Base-by-base conservation (phyloP, 2,888 invertebrate genomes). In the Limnephilus lunatus region DNA sequence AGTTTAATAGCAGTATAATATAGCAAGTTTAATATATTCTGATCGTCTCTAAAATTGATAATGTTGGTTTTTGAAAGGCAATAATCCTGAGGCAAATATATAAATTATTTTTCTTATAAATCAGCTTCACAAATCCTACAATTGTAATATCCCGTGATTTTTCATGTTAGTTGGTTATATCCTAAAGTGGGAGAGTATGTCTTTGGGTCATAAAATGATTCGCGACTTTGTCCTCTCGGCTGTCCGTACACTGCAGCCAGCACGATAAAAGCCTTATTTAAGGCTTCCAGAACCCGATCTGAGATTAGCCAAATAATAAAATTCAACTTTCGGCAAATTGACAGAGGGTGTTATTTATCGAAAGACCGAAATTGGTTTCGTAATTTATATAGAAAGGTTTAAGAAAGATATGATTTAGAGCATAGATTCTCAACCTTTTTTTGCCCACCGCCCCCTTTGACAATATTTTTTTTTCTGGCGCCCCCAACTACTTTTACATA, bases 291-390 rank as follows among this genome's bases (percentile, higher is more conserved):
- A 86, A 48, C 15, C 86, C 30, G 44, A 86, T 86, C 44, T 11
- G 53, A 53, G 44, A 15, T n/a, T 53, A 44, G 86, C 44, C 35
- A 53, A 86, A 48, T 30, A 86, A 86, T 86, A 86, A 31, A 53
- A 86, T 44, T 39, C 19, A 31, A 86, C 39, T 86, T 35, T 86
- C 44, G n/a, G 86, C 53, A 48, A 35, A 86, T 86, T 86, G 86
- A 86, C 44, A 86, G 44, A 14, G 53, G 86, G 35, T 86, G 48
- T 86, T 86, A 86, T 44, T 86, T 86, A 86, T 44, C 30, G 44
- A n/a, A 15, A 53, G 25, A 7, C 25, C 86, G 86, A 86, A 31
- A 86, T 44, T n/a, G 86, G 7, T 53, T 44, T 30, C 25, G 35
- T 19, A 83, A 25, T 83, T 83, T 31, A 83, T 83, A 19, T 25